Conservation (phyloP, 23 tunicate species). For the Aplidium turbinatum region DNA sequence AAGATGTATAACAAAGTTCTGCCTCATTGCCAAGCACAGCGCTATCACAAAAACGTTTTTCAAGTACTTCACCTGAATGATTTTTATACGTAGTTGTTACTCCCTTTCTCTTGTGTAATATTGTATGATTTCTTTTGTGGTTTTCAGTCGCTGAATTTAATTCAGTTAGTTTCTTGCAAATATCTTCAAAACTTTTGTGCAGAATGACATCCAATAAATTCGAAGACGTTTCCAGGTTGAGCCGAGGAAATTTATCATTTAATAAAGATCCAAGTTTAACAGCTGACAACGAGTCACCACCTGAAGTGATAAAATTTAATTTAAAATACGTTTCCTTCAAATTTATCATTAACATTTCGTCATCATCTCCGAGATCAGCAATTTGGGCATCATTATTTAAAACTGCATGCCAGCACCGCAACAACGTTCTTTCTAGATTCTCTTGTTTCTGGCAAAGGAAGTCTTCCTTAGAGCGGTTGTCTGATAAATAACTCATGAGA, state of each 20-base stretch:
- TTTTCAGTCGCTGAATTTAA: too few relatives aligned
- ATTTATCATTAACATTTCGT: too few relatives aligned
- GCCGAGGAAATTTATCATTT: constrained; percentile 2
- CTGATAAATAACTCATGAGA: background rate
- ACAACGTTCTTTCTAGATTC: background rate
- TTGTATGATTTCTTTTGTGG: too few relatives aligned
- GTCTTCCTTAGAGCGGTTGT: background rate
- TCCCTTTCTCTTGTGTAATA: too few relatives aligned
- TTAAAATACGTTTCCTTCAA: too few relatives aligned
- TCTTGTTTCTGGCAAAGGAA: background rate
- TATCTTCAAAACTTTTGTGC: constrained; percentile 19
- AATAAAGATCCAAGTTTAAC: constrained; percentile 29
- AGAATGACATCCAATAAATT: constrained; percentile 26
- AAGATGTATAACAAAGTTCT: too few relatives aligned
- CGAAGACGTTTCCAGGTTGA: background rate
- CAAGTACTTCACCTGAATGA: too few relatives aligned
- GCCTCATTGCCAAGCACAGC: too few relatives aligned
- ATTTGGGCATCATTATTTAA: background rate
- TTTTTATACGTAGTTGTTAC: too few relatives aligned
- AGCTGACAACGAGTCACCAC: constrained; percentile 67
- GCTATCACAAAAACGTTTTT: too few relatives aligned
- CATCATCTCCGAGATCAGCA: background rate
- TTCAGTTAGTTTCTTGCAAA: background rate
- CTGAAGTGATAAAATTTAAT: constrained; percentile 40
- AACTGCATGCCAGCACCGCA: background rate